These are phyloP conservation scores for Pelusios castaneus DNA, from an alignment of 2,113 vertebrate genomes.

Conservation along the genomic window DNA sequence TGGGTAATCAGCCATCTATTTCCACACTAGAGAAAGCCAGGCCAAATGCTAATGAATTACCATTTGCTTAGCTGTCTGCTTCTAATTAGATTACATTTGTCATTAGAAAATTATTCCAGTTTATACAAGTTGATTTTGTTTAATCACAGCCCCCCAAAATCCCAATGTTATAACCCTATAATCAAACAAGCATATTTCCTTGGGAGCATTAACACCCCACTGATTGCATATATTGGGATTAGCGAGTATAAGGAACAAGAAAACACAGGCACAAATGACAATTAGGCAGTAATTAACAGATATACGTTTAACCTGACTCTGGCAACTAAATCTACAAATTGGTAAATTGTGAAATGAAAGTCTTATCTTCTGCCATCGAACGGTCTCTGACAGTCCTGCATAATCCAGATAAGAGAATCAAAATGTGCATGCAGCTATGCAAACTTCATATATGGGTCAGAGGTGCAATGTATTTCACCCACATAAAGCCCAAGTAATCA, in stretches of 20 bases:
- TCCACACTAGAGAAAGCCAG: neutral
- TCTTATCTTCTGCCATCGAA: neutral
- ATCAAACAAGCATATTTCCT: neutral
- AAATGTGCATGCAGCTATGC: neutral
- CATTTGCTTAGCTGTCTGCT: neutral
- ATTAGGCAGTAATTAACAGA: neutral
- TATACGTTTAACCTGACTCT: neutral
- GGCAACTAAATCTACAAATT: neutral
- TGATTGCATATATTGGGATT: neutral
- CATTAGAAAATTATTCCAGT: neutral
- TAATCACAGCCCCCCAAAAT: neutral
- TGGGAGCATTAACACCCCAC: neutral
- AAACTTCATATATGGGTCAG: neutral
- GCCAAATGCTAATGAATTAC: neutral
- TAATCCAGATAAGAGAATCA: neutral
- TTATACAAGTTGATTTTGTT: neutral
- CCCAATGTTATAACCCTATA: neutral
- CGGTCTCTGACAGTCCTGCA: neutral
- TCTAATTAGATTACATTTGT: neutral
- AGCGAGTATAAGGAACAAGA: neutral
- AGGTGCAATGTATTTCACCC: neutral
- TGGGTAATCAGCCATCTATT: neutral
- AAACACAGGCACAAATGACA: neutral
- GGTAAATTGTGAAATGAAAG: neutral
- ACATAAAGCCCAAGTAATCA: neutral